phyloP scores from a whole-genome alignment of 2,113 vertebrate species.

The Girardinichthys multiradiatus region DNA sequence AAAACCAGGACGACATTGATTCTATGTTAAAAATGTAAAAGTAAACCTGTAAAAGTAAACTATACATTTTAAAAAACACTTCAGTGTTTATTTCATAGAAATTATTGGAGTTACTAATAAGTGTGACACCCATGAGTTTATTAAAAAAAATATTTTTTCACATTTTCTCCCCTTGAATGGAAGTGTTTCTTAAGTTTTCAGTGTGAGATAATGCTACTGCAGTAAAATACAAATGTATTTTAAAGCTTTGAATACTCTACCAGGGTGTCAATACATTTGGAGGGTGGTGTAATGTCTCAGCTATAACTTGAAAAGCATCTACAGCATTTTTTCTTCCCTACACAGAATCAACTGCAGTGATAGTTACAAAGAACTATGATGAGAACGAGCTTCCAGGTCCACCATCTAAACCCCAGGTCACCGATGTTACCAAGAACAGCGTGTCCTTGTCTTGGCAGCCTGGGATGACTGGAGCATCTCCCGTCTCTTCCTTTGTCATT shows the following conservation, averaged over 20 bases:
- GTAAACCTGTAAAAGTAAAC: neutral
- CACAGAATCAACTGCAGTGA: constrained; percentile 85
- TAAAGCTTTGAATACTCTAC: too few species aligned
- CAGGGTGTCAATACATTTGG: neutral
- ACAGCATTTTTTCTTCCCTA: neutral
- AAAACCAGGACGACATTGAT: neutral
- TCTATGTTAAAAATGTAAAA: neutral
- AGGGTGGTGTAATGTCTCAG: neutral
- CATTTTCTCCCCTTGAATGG: neutral
- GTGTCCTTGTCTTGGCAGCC: constrained; percentile 97
- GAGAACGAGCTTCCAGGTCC: constrained; percentile 92
- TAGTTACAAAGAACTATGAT: constrained; percentile 88
- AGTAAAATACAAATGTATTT: too few species aligned
- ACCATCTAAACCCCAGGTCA: constrained; percentile 97
- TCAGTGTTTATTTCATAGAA: too few species aligned
- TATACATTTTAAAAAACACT: neutral
- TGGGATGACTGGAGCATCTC: constrained; percentile 85
- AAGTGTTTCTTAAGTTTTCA: too few species aligned
- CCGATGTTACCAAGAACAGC: constrained; percentile 96
- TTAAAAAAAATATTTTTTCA: neutral
- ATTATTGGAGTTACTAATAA: too few species aligned
- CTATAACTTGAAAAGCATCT: neutral
- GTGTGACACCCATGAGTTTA: too few species aligned
- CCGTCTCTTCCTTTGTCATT: constrained; percentile 91
- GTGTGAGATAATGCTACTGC: too few species aligned